Evolutionary conservation across 1,140 invertebrate species (phyloP).

Genomic region (Drosophila elegans): DNA sequence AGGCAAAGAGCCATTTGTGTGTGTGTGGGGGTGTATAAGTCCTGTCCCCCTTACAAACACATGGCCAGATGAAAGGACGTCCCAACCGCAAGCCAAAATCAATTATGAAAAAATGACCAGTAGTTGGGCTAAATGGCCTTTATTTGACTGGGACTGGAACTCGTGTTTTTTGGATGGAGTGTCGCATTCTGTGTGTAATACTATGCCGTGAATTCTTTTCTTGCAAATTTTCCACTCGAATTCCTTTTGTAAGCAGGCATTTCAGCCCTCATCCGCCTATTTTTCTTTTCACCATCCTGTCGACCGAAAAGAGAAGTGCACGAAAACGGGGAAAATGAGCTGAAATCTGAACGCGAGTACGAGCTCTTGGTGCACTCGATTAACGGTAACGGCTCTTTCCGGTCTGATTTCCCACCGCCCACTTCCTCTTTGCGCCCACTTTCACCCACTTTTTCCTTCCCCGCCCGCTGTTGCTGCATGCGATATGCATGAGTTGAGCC

Average conservation of each 20-base stretch:
- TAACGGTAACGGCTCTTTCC: slow-evolving; percentile 56
- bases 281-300: not conserved
- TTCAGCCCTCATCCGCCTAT: slow-evolving; percentile 28
- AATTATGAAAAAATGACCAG: slow-evolving; percentile 77
- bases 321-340: slow-evolving; percentile 55
- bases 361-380: slow-evolving; percentile 74
- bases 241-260: slow-evolving; percentile 54
- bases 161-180: not conserved
- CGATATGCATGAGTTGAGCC: slow-evolving; percentile 58
- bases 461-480: slow-evolving; percentile 28
- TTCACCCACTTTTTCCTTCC: not conserved
- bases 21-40: not conserved
- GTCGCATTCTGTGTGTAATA: slow-evolving; percentile 31
- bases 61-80: slow-evolving; percentile 32
- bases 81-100: slow-evolving; percentile 52
- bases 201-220: slow-evolving; percentile 41
- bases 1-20: slow-evolving; percentile 56
- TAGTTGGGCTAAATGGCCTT: slow-evolving; percentile 72
- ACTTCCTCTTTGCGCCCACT: slow-evolving; percentile 5
- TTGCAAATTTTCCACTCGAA: slow-evolving; percentile 69
- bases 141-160: slow-evolving; percentile 21
- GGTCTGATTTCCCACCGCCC: slow-evolving; percentile 47
- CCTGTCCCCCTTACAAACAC: slow-evolving; percentile 1
- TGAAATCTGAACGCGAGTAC: slow-evolving; percentile 51
- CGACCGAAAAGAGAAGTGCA: slow-evolving; percentile 4